Evolutionary conservation across 2,888 invertebrate species (phyloP), one percentile per base, ranked within the genome.

Genomic region (Coelopa pilipes): DNA sequence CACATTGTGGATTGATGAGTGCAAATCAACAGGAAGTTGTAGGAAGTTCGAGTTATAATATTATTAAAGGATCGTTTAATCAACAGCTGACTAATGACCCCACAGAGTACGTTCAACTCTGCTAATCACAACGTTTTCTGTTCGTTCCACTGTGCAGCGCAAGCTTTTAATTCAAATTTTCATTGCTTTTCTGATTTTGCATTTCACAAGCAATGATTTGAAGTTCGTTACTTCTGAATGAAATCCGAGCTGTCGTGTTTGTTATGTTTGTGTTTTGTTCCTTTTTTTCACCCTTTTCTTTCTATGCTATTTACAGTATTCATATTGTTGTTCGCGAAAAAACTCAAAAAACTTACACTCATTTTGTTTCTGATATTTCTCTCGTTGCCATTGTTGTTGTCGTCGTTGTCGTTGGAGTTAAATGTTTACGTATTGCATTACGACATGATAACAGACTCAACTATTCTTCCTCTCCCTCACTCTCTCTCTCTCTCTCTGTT

Each of bases 371-470:
- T 17, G 49, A n/a, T n/a, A n/a, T n/a, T n/a, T n/a, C n/a, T n/a
- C n/a, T n/a, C 10, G 13, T 21, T 24, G 45, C 60, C 2, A 19
- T 24, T 24, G 2, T 62, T 62, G 24, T 13, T 62, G 12, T 24
- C 21, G 15, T 3, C 19, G 17, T 57, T 13, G 17, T 57, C n/a
- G n/a, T n/a, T 21, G 11, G 57, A 17, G 60, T 60, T 13, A 13
- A 19, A 24, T 24, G 60, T 24, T 60, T 60, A 62, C 60, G 60
- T 62, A 62, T 62, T 62, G 21, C 15, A 21, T 62, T 62, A 21
- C 60, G 60, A 62, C 19, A 62, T 34, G 60, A 62, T 62, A 62
- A 62, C 24, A 53, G 10, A 53, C 15, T 53, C 53, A 53, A 62
- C 60, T 15, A 53, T 53, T 2, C 53, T 53, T 13, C n/a, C 13